phyloP scores from a whole-genome alignment of 2,113 vertebrate genomes.

The Elephantulus edwardii region DNA sequence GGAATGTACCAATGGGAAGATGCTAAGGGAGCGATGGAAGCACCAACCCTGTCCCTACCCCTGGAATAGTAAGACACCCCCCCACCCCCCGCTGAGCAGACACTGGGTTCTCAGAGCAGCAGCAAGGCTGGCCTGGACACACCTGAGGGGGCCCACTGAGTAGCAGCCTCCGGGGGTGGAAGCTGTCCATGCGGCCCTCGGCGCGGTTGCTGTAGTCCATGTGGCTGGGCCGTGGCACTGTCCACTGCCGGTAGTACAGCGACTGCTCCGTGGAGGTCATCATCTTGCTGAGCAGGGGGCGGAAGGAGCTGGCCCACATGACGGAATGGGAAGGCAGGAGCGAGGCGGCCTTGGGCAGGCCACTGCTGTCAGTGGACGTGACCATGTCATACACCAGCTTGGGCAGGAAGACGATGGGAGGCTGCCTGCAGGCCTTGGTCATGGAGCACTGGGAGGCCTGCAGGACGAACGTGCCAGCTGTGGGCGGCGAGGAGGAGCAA shows the following conservation, averaged over 20 bases:
- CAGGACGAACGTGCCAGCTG: slow-evolving; percentile 74
- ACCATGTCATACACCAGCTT: slow-evolving; percentile 92
- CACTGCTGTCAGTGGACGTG: slow-evolving; percentile 91
- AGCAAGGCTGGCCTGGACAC: not conserved
- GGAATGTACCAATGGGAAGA: rapidly evolving
- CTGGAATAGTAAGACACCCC: no score
- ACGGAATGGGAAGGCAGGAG: slow-evolving; percentile 95
- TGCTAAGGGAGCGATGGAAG: rapidly evolving
- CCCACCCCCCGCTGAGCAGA: no score
- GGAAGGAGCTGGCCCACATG: slow-evolving; percentile 95
- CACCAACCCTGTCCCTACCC: rapidly evolving
- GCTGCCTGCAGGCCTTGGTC: slow-evolving; percentile 89
- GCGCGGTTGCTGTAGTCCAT: slow-evolving; percentile 94
- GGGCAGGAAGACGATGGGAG: slow-evolving; percentile 93
- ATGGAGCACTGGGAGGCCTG: slow-evolving; percentile 89
- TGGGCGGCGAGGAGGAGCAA: slow-evolving; percentile 83
- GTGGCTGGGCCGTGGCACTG: slow-evolving; percentile 90
- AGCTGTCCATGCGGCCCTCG: slow-evolving; percentile 91
- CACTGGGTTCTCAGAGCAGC: not conserved
- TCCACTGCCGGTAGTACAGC: slow-evolving; percentile 98
- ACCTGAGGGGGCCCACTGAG: slow-evolving; percentile 98
- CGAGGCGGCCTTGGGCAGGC: slow-evolving; percentile 94
- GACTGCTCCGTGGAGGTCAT: slow-evolving; percentile 99
- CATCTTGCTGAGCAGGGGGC: slow-evolving; percentile 95
- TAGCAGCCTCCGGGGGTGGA: slow-evolving; percentile 95